phyloP scores from a whole-genome alignment of 2,113 vertebrate species.

The Gasterosteus nipponicus region DNA sequence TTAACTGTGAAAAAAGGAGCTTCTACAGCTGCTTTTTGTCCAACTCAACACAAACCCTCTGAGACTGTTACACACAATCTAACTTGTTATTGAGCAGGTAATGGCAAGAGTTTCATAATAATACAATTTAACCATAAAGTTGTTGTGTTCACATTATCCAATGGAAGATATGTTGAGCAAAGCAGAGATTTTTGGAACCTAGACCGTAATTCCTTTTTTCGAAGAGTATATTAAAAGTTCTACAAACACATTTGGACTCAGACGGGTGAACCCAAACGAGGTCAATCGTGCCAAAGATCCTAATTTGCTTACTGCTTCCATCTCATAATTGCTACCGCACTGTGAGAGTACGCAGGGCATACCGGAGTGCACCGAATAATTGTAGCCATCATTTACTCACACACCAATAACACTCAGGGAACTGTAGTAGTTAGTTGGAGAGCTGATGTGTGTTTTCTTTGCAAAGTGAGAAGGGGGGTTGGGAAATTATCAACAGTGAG shows the following conservation, averaged over 20 bases:
- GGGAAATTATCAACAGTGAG: conserved; percentile 66
- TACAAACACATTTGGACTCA: conserved; percentile 50
- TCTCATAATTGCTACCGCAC: conserved; percentile 63
- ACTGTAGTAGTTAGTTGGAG: conserved; percentile 66
- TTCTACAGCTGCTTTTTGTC: conserved; percentile 7
- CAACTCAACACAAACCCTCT: not conserved
- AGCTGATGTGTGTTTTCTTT: conserved; percentile 65
- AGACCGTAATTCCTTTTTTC: conserved; percentile 1
- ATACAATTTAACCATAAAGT: not conserved
- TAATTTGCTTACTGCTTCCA: conserved; percentile 47
- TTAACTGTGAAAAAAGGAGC: not conserved
- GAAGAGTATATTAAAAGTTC: conserved; percentile 24
- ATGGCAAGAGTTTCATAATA: conserved; percentile 1
- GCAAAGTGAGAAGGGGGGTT: conserved; percentile 70
- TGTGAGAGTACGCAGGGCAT: conserved; percentile 11
- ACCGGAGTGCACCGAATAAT: conserved; percentile 50
- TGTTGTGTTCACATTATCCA: not conserved
- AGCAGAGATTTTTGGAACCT: not conserved
- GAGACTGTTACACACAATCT: not conserved
- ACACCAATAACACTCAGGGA: conserved; percentile 46
- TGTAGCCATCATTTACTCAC: conserved; percentile 17
- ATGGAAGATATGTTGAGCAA: not conserved
- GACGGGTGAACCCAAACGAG: conserved; percentile 35
- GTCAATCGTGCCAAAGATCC: conserved; percentile 39
- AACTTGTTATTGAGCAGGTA: conserved; percentile 5